Evolutionary conservation across 2,113 vertebrate genomes (phyloP), one percentile per base, ranked within the genome.

Genomic region (Tupaia chinensis): DNA sequence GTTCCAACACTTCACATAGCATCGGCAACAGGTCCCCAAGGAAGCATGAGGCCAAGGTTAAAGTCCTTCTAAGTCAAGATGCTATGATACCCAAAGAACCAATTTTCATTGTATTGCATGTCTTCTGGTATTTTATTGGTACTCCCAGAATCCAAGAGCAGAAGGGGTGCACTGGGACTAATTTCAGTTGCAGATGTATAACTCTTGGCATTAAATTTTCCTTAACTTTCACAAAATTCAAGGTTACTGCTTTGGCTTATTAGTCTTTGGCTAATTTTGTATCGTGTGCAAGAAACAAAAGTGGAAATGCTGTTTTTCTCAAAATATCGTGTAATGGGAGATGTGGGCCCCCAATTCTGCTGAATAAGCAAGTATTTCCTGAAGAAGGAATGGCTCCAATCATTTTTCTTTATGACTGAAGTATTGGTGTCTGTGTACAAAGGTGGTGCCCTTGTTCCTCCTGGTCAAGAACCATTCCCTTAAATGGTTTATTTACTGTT

Each of bases 31-130:
- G 95, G 97, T 81, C 98, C 97, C 97, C 0, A 81, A 97, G 98
- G 98, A 98, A 98, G 93, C 96, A 91, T 81, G 97, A 98, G 98
- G 97, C 97, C 98, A 98, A 98, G 98, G 98, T 98, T 98, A 98
- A 98, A 98, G 80, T 89, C 93, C 95, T 97, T 96, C 83, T 91
- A 97, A 98, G 96, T 94, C 97, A 97, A 98, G 98, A 98, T 69
- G 70, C 97, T 97, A 95, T 0, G 53, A 96, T 93, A 98, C 97
- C 97, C 98, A 97, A 96, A 98, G 98, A 98, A 96, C 97, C 96
- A 83, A 98, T 98, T 98, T 98, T 95, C 92, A 97, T 95, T 97
- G 97, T 97, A 96, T 94, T 97, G 93, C 34, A 0, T 70, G 96
- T 98, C 98, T 98, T 98, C 94, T 91, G 82, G 10, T 97, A 79